These are phyloP conservation scores for Lanius collurio DNA, from an alignment of 2,113 vertebrate genomes.

Conservation along the genomic window DNA sequence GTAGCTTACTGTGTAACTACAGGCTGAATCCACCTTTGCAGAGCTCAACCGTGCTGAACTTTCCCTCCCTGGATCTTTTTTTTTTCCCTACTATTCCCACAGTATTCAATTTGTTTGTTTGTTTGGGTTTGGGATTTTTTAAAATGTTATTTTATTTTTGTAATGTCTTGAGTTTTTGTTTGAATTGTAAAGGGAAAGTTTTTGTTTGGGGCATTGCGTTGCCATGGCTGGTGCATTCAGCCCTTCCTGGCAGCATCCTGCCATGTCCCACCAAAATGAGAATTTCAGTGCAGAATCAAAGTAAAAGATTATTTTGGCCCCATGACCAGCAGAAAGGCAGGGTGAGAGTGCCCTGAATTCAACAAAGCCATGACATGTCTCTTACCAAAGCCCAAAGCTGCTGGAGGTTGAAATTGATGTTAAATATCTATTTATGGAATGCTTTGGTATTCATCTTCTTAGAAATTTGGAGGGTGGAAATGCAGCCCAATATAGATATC, in stretches of 20 bases:
- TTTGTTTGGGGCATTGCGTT: neutral
- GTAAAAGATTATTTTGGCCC: neutral
- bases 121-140: neutral
- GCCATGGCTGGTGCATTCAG: neutral
- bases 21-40: neutral
- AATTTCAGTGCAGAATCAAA: neutral
- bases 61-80: neutral
- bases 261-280: neutral
- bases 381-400: neutral
- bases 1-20: neutral
- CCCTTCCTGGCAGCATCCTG: neutral
- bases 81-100: neutral
- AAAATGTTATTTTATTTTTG: neutral
- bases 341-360: neutral
- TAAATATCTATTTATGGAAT: neutral
- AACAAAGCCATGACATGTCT: neutral
- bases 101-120: neutral
- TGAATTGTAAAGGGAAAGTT: neutral
- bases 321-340: neutral
- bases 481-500: neutral
- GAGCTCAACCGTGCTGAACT: neutral
- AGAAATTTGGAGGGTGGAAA: neutral
- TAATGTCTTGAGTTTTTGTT: neutral
- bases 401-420: neutral
- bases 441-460: neutral